Evolutionary conservation across 2,888 invertebrate species (phyloP), one percentile per base, ranked within the genome.

Genomic region (Zelleria hepariella): DNA sequence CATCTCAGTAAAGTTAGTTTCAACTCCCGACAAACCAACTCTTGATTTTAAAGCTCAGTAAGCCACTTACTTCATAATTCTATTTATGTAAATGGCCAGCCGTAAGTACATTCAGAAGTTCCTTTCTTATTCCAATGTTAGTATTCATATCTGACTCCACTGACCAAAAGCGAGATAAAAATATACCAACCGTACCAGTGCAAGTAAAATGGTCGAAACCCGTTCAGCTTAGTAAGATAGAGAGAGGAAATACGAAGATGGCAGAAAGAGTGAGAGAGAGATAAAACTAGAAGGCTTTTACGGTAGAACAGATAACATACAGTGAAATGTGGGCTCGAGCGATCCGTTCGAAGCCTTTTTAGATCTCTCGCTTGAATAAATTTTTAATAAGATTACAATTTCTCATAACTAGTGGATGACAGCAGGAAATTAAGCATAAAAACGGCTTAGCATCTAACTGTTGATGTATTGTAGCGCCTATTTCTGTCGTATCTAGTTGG

Each of bases 131-230:
- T 81, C 74, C 78, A 80, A 76, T 74, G 73, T 74, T 72, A 74
- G 72, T 75, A 85, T 86, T 82, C 82, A 86, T 86, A 86, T 86
- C 73, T 75, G 78, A 82, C 80, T 82, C 82, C 80, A 78, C 76
- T 70, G 72, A 80, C 76, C 72, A 72, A 80, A 83, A 82, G 73
- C 75, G 79, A 84, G 81, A 87, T 86, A 87, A 86, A 88, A 83
- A 84, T 86, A 82, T 82, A 80, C 80, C 75, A 78, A 83, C 83
- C 75, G 79, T 86, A 80, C 80, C 75, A 77, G 82, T 77, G 82
- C 80, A 82, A 86, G 86, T 81, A 85, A 82, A 86, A 86, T 83
- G 85, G 86, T 83, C 83, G 83, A 84, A 86, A 86, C 84, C 86
- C 81, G 85, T 87, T 86, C 86, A 82, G 73, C 71, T 71, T 65